Evolutionary conservation across 1,140 invertebrate species (phyloP), one percentile per base, ranked within the genome.

Genomic region (Stenopsyche tienmushanensis): DNA sequence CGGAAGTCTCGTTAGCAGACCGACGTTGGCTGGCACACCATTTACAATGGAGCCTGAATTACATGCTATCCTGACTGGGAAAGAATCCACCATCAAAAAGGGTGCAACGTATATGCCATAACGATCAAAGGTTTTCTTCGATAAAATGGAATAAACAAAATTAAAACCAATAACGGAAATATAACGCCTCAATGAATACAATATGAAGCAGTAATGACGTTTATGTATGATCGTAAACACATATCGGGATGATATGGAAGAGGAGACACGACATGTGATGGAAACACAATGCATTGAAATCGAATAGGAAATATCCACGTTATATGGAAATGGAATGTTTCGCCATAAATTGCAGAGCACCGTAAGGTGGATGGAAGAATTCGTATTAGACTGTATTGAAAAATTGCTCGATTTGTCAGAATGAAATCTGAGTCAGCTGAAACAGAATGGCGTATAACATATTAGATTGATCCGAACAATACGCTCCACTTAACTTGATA

Each of bases 1-100:
- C 59, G 59, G 59, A 62, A 62, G 44, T 62, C 59, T 62, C 59
- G 59, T 62, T 62, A 62, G 59, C n/a, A 13, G 44, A 39, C 29
- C 57, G 41, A 21, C 18, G n/a, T 47, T 18, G 42, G 13, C 59
- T 24, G n/a, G 23, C 15, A 24, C 57, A 34, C 29, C 24, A 15
- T 55, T 50, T 39, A 62, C 59, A 62, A 62, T 21, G 25, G 26
- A 8, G 1, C 23, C 3, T 3, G 50, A 53, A 53, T 25, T 53
- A 53, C 50, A 53, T 3, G 21, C 47, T 49, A 10, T n/a, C 15
- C 15, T 23, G 47, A 21, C 15, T 10, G 3, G 3, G 29, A 34
- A 5, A 34, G 13, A 34, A 7, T 34, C 29, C 5, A 34, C 5
- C 29, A 34, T 34, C 5, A 34, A 34, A 34, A 34, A 34, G 13